Base-by-base conservation (phyloP, 2,797 vertebrate genomes). In the Iguana delicatissima region DNA sequence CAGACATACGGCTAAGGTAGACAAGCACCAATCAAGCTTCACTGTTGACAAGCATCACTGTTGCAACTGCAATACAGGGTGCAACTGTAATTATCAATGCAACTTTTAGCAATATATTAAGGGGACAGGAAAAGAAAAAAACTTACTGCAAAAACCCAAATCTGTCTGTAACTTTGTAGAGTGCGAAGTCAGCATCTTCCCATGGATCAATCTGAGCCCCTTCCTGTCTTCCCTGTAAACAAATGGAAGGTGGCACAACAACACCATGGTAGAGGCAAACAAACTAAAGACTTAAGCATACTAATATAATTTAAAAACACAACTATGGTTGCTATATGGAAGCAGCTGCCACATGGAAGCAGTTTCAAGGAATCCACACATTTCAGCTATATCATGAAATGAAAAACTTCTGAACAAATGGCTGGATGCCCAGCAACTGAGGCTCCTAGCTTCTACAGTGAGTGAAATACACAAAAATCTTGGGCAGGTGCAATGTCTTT, bases 121-220 rank as follows among this genome's bases (percentile, higher is more conserved):
- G 1, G 13, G 9, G 22, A 62, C 76, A 29, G 67, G 14, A 38
- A 62, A 84, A 84, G 24, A 1, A 46, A 46, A 42, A 22, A 52
- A 98, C 98, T 98, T 98, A 99, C 98, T 98, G 98, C 95, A 98
- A 96, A 97, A 99, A 99, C 95, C 98, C 98, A 84, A 98, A 98
- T 46, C 98, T 98, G 96, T 99, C 98, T 4, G 98, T 98, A 95
- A 98, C 97, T 96, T 98, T 98, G 95, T 98, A 98, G 89, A 99
- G 96, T 0, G 95, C 97, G 95, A 98, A 98, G 96, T 98, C 96
- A 0, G 98, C 98, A 97, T 99, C 98, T 95, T 99, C 99, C 98
- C 98, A 98, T 0, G 97, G 98, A 97, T 99, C 98, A 94, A 98
- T 98, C 46, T 96, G 96, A 95, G 98, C 96, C 38, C 98, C 98